Base-by-base conservation (phyloP, 2,888 invertebrate genomes). In the Artemia sinica region DNA sequence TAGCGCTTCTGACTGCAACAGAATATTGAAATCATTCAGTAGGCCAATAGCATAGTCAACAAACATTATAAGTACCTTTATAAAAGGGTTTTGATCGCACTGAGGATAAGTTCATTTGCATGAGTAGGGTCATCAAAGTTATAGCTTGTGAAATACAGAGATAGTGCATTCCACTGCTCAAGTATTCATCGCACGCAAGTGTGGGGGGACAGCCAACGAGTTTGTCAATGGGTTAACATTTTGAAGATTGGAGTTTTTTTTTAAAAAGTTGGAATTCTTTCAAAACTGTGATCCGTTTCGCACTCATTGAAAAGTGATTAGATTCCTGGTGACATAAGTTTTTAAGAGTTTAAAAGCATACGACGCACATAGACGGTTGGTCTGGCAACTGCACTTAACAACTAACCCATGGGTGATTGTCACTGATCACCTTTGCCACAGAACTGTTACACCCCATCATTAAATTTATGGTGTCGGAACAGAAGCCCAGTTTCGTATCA, bases 51-150 rank as follows among this genome's bases (percentile, higher is more conserved):
- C 18, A 48, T 12, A 67, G 13, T 49, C 28, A 49, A 13, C 49
- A 49, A 67, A 67, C 48, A 67, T 49, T 14, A 67, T 41, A 41
- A 67, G 28, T 49, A 67, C 67, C 50, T 67, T 67, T 41, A 67
- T 67, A 41, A 67, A 49, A 49, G 8, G 67, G 49, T 18, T 49
- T 49, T 41, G 14, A 67, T 14, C 3, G 67, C 49, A 14, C 14
- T 6, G 49, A 49, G 14, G 13, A 67, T 8, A 11, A 67, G 49
- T 13, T 67, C 67, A 14, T 67, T 41, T 49, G 49, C 49, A 12
- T 48, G 12, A 13, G 67, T 67, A n/a, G 67, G 67, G 67, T 67
- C 67, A 13, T 67, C 49, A 5, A 48, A 5, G 14, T 41, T 12
- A 48, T 48, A 49, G 50, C 14, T 41, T n/a, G 11, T 67, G 67